Conservation (phyloP, 2,113 vertebrate genomes). For the Girardinichthys multiradiatus region DNA sequence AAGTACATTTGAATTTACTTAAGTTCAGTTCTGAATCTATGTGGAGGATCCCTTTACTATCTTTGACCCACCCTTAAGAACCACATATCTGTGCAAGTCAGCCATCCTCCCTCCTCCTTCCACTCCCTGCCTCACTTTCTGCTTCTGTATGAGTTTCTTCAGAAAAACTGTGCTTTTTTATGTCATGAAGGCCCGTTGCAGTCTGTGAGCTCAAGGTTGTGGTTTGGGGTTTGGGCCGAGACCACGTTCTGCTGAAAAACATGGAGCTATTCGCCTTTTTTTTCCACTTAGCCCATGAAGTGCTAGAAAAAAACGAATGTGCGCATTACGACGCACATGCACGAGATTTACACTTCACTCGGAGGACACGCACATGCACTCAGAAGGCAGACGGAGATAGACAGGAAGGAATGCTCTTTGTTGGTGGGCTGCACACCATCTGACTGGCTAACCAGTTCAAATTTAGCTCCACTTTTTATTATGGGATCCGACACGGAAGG, state of each 20-base stretch:
- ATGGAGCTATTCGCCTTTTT: slow-evolving; percentile 72
- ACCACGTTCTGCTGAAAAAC: slow-evolving; percentile 80
- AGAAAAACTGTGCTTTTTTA: slow-evolving; percentile 66
- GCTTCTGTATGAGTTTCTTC: slow-evolving; percentile 50
- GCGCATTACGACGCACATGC: slow-evolving; percentile 3
- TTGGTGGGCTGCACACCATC: slow-evolving; percentile 60
- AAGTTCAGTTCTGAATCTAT: slow-evolving; percentile 19
- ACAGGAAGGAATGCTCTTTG: slow-evolving; percentile 39
- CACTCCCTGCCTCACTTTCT: slow-evolving; percentile 26
- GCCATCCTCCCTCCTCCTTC: slow-evolving; percentile 52
- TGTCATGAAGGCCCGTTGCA: slow-evolving; percentile 72
- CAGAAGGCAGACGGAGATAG: neutral
- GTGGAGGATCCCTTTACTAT: slow-evolving; percentile 17
- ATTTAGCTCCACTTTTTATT: slow-evolving; percentile 67
- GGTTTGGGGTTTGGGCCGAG: slow-evolving; percentile 78
- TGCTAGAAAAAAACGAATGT: slow-evolving; percentile 40
- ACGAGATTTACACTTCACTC: slow-evolving; percentile 12
- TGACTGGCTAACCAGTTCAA: slow-evolving; percentile 69
- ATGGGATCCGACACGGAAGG: slow-evolving; percentile 54
- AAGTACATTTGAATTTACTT: neutral
- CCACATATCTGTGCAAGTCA: slow-evolving; percentile 33
- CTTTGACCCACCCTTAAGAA: slow-evolving; percentile 39
- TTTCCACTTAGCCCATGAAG: slow-evolving; percentile 71
- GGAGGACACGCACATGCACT: slow-evolving; percentile 3
- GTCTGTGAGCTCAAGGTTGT: slow-evolving; percentile 81